These are phyloP conservation scores for Bursaphelenchus mucronatus DNA, from an alignment of 1,140 invertebrate species.

Conservation along the genomic window DNA sequence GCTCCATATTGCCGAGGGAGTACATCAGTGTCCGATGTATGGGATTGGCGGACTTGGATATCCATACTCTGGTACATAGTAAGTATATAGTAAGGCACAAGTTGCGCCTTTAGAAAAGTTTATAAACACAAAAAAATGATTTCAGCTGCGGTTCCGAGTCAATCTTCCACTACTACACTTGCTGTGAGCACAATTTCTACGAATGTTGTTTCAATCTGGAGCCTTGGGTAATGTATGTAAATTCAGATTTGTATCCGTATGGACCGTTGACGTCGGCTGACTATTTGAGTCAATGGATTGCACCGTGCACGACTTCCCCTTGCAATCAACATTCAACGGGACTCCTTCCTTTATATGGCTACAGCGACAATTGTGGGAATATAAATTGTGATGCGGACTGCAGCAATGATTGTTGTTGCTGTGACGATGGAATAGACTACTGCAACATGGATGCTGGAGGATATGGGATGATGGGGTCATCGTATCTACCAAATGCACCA, in stretches of 20 bases:
- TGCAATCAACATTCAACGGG: neutral
- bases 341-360: neutral
- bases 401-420: too few relatives aligned
- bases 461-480: too few relatives aligned
- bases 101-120: constrained; percentile 9
- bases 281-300: neutral
- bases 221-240: constrained; percentile 49
- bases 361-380: neutral
- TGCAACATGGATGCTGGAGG: too few relatives aligned
- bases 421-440: too few relatives aligned
- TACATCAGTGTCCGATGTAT: too few relatives aligned
- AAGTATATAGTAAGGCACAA: constrained; percentile 19
- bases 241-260: neutral
- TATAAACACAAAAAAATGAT: neutral
- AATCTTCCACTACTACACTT: constrained; percentile 49
- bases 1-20: too few relatives aligned
- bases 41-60: neutral
- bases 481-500: too few relatives aligned
- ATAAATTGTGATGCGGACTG: too few relatives aligned
- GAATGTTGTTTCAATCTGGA: constrained; percentile 47
- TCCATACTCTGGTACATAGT: constrained; percentile 28
- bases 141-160: constrained; percentile 44
- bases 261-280: neutral
- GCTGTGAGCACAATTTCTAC: constrained; percentile 45
- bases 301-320: neutral